Evolutionary conservation across 2,113 vertebrate genomes (phyloP), one percentile per base, ranked within the genome.

Genomic region (Apistogramma diplotaenia): DNA sequence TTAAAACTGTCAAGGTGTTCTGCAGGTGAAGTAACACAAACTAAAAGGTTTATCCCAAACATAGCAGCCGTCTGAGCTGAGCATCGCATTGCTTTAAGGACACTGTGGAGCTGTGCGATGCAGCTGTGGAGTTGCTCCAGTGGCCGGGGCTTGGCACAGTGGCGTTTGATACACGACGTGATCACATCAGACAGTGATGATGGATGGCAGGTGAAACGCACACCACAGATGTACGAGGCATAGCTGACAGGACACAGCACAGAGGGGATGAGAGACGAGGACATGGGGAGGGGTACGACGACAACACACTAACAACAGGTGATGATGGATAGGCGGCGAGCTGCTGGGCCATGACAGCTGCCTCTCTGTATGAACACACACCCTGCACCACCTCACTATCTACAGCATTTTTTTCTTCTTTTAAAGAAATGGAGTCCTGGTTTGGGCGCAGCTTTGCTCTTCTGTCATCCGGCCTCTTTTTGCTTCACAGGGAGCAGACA

Each of bases 81-180:
- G 29, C 13, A 43, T 46, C 35, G 53, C 13, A 43, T 46, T 29
- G 53, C 62, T 79, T 58, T 58, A 13, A 60, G 46, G 62, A 65
- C 49, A n/a, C 15, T 6, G 76, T 31, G 80, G 12, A 1, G 12
- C 54, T 12, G 13, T 12, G 62, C 2, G 4, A 21, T 5, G 77
- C 23, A 65, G 81, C 73, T n/a, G 74, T 5, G 53, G 51, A 27
- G 86, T 53, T 51, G 82, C 86, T 83, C 59, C 91, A 83, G 85
- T 89, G 88, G 83, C 86, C 85, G 57, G 91, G 83, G 79, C 89
- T 91, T 79, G 83, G 81, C 88, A 92, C 81, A 31, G 4, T 78
- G 77, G 83, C 49, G 71, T 72, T 73, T 71, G 37, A 81, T 76
- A 37, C 81, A 56, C 82, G 55, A 72, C 40, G 40, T 71, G 87